Percentiles rank a stretch among this genome's conserved stretches.
Evolutionary conservation across 2,888 invertebrate species (phyloP).

Genomic region (Tiliacea citrago): DNA sequence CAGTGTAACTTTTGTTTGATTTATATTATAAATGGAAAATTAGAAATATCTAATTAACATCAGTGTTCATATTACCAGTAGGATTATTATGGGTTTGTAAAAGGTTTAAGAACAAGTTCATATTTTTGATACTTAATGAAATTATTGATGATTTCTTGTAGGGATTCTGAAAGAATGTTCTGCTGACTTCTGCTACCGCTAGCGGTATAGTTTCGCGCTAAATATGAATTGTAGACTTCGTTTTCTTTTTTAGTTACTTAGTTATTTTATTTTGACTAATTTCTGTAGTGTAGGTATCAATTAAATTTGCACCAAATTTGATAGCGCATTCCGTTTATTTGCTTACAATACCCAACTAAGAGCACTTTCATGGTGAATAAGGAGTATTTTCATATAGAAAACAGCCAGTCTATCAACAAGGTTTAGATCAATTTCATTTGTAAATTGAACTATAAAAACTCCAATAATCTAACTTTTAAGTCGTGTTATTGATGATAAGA

Average conservation of each 20-base stretch:
- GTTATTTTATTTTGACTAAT: not conserved
- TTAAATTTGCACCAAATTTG: no score
- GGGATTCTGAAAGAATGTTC: not conserved
- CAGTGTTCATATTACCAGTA: slow-evolving; percentile 14
- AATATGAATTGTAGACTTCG: not conserved
- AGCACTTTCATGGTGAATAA: not conserved
- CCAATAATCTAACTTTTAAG: not conserved
- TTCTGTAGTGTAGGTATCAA: not conserved
- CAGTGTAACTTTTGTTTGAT: slow-evolving; percentile 10
- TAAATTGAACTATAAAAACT: not conserved
- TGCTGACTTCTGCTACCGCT: not conserved
- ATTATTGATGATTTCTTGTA: not conserved
- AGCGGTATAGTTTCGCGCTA: not conserved
- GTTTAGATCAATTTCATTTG: not conserved
- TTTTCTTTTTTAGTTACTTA: no score
- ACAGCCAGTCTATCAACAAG: not conserved
- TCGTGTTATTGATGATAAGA: not conserved
- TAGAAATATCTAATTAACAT: not conserved
- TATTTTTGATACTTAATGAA: not conserved
- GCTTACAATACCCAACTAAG: not conserved
- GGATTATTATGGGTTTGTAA: not conserved
- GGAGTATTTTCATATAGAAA: not conserved
- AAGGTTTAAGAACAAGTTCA: not conserved
- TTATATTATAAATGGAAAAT: not conserved
- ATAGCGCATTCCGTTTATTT: not conserved